Evolutionary conservation across 2,888 invertebrate genomes (phyloP), one percentile per base, ranked within the genome.

Genomic region (Osedax frankpressi): DNA sequence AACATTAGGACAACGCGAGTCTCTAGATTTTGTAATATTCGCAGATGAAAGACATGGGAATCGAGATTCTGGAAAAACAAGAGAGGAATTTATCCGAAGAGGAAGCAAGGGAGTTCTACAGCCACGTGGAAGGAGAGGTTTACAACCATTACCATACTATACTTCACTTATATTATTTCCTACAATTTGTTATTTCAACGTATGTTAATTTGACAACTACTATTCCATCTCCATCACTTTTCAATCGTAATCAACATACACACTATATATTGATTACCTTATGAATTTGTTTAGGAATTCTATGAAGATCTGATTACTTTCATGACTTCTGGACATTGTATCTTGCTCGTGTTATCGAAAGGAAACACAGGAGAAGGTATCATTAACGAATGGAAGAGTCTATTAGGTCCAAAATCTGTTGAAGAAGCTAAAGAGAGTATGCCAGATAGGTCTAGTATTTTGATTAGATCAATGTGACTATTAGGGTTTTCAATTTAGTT

Each of bases 401-500:
- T 84, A 74, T 79, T 85, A 73, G 85, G 85, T 24, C 84, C 84
- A 29, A 78, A 80, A 11, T 76, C 76, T 69, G 81, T 84, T 2
- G 84, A 84, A 70, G 81, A 83, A 29, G 84, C 84, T 3, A 83
- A 82, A 75, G 82, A 81, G 74, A 73, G 76, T 14, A 79, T 80
- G 2, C 84, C 83, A 71, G 79, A 81, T 59, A 83, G 83, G 83
- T 83, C 44, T n/a, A n/a, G n/a, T n/a, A n/a, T n/a, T n/a, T n/a
- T n/a, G n/a, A n/a, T n/a, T n/a, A n/a, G n/a, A n/a, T n/a, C n/a
- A n/a, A n/a, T n/a, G n/a, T n/a, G n/a, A n/a, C n/a, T n/a, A n/a
- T n/a, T n/a, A n/a, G n/a, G n/a, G n/a, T n/a, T n/a, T n/a, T n/a
- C n/a, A n/a, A n/a, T n/a, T n/a, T n/a, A n/a, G n/a, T n/a, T n/a